Conservation (phyloP, 2,797 vertebrate species). For the Galaxias olidus region DNA sequence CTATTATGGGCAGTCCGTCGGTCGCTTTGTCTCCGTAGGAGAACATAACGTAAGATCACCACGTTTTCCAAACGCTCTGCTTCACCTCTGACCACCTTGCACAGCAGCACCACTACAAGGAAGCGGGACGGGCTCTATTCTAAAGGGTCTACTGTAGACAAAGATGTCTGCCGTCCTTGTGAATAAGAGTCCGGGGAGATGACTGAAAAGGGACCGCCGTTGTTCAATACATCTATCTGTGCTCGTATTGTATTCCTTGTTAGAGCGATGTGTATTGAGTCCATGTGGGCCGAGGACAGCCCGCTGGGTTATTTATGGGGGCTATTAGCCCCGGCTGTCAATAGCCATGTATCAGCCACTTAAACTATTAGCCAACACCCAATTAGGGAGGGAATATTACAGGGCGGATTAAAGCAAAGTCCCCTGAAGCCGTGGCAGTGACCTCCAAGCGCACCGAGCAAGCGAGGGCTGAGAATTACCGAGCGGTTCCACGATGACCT, state of each 20-base stretch:
- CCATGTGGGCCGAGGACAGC: slow-evolving; percentile 63
- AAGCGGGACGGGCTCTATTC: too few species aligned
- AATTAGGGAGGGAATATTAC: slow-evolving; percentile 64
- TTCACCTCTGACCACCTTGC: too few species aligned
- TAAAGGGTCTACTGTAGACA: too few species aligned
- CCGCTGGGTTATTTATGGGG: slow-evolving; percentile 74
- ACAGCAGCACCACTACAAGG: too few species aligned
- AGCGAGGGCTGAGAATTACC: slow-evolving; percentile 59
- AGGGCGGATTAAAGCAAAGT: slow-evolving; percentile 60
- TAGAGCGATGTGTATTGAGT: slow-evolving; percentile 66
- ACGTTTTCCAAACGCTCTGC: too few species aligned
- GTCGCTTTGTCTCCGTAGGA: too few species aligned
- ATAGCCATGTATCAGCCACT: slow-evolving; percentile 62
- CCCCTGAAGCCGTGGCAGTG: slow-evolving; percentile 48
- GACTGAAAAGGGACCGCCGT: slow-evolving; percentile 56
- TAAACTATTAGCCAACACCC: slow-evolving; percentile 72
- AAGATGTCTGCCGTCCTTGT: too few species aligned
- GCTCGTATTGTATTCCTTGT: slow-evolving; percentile 76
- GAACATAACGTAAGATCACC: too few species aligned
- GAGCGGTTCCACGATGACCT: slow-evolving; percentile 56
- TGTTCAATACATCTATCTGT: slow-evolving; percentile 65
- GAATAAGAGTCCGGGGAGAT: slow-evolving; percentile 12
- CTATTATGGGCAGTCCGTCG: too few species aligned
- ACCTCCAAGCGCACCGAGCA: too few species aligned
- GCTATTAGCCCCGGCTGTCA: slow-evolving; percentile 71